Evolutionary conservation across 2,113 vertebrate species (phyloP).

Genomic region (Cettia cetti): DNA sequence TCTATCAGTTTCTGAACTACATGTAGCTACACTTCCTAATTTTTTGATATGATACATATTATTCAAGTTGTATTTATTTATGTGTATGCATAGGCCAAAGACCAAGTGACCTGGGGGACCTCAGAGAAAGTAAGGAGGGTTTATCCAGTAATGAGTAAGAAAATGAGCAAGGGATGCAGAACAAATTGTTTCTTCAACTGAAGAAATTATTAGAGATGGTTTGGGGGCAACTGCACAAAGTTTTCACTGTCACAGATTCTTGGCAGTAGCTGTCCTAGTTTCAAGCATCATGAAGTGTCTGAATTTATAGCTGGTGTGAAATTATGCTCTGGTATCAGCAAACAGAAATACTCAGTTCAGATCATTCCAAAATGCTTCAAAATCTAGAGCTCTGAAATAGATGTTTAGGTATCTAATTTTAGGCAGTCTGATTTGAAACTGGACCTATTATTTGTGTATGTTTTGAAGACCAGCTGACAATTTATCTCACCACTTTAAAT

Average conservation of each 20-base stretch:
- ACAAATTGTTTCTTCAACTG: not conserved
- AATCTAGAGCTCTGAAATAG: not conserved
- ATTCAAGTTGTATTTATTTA: not conserved
- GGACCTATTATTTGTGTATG: not conserved
- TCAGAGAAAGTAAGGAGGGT: not conserved
- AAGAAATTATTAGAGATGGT: constrained; percentile 3
- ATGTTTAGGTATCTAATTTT: not conserved
- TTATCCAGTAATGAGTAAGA: not conserved
- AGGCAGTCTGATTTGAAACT: not conserved
- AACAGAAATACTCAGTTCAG: constrained; percentile 3
- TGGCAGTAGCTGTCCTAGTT: constrained; percentile 27
- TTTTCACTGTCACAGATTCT: not conserved
- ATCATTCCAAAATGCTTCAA: not conserved
- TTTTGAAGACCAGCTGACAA: not conserved
- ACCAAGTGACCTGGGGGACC: not conserved
- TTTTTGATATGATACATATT: not conserved
- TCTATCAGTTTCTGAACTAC: not conserved
- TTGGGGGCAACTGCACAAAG: not conserved
- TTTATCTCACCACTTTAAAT: not conserved
- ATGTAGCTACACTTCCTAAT: not conserved
- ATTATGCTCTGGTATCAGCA: not conserved
- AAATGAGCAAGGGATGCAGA: not conserved
- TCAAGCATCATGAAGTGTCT: not conserved
- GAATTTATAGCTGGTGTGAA: constrained; percentile 16
- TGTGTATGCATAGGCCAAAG: not conserved